phyloP scores from a whole-genome alignment of 2,888 invertebrate genomes.

The Pherbina coryleti region DNA sequence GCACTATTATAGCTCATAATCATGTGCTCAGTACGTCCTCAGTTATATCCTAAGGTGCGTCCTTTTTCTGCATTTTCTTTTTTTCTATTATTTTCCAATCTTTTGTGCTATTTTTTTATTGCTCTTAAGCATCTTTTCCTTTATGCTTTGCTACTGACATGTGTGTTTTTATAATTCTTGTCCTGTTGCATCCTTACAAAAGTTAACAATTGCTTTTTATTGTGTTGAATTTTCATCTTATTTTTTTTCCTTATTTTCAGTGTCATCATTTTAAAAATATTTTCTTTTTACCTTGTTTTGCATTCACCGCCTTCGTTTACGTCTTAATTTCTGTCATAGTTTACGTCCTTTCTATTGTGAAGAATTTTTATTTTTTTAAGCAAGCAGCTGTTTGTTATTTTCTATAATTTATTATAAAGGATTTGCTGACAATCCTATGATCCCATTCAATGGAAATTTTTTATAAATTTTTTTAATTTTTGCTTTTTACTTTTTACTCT shows the following conservation, averaged over 20 bases:
- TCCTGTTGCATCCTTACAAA: conserved; percentile 13
- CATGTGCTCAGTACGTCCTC: conserved; percentile 23
- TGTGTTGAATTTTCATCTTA: not conserved
- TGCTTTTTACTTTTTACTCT: too few relatives aligned
- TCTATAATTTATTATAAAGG: too few relatives aligned
- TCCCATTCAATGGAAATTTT: too few relatives aligned
- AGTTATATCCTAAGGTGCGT: not conserved
- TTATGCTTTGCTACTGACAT: not conserved
- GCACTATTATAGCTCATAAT: conserved; percentile 28
- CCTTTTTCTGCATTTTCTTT: not conserved
- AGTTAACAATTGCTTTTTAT: not conserved
- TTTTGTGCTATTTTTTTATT: conserved; percentile 19
- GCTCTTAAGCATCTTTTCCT: conserved; percentile 14
- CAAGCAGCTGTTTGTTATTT: too few relatives aligned
- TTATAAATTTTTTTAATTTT: too few relatives aligned
- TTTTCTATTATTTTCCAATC: not conserved
- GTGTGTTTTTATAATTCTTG: conserved; percentile 22
- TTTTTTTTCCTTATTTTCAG: not conserved
- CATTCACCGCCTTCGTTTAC: conserved; percentile 7
- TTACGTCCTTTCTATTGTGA: not conserved
- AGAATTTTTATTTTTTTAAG: too few relatives aligned
- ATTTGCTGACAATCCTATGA: too few relatives aligned
- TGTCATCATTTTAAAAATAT: not conserved
- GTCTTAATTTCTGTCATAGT: conserved; percentile 10
- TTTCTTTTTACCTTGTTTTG: not conserved